Percentiles rank a stretch among this genome's conserved stretches.
phyloP scores from a whole-genome alignment of 2,888 invertebrate species.

The Heliconius aoede region DNA sequence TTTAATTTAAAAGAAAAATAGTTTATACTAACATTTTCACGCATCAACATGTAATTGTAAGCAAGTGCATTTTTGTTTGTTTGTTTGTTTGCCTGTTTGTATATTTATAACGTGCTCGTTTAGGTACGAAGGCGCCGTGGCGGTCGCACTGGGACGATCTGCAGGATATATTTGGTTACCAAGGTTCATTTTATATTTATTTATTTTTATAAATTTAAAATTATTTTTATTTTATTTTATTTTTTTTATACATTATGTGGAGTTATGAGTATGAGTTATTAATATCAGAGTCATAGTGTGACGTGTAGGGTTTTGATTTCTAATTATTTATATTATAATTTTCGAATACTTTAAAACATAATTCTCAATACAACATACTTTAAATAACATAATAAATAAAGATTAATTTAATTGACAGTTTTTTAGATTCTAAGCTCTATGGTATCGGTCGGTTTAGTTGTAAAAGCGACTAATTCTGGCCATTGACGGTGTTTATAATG shows the following conservation, averaged over 20 bases:
- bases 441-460: too few species aligned
- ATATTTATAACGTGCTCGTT: constrained; percentile 27
- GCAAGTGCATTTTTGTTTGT: constrained; percentile 12
- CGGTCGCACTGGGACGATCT: constrained; percentile 70
- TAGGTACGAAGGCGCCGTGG: constrained; percentile 49
- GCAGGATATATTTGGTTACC: constrained; percentile 65
- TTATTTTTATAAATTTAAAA: background rate
- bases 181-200: constrained; percentile 53
- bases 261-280: too few species aligned
- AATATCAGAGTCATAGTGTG: too few species aligned
- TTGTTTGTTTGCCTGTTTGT: constrained; percentile 17
- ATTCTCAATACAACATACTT: too few species aligned
- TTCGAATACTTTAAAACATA: too few species aligned
- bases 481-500: too few species aligned
- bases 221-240: background rate
- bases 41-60: constrained; percentile 9
- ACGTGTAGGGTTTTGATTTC: too few species aligned
- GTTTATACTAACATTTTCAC: background rate
- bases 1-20: background rate
- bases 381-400: too few species aligned
- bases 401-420: too few species aligned
- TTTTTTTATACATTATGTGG: background rate
- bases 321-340: too few species aligned
- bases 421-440: too few species aligned
- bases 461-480: too few species aligned